Conservation (phyloP, 2,797 vertebrate genomes). For the Intellagama lesueurii region DNA sequence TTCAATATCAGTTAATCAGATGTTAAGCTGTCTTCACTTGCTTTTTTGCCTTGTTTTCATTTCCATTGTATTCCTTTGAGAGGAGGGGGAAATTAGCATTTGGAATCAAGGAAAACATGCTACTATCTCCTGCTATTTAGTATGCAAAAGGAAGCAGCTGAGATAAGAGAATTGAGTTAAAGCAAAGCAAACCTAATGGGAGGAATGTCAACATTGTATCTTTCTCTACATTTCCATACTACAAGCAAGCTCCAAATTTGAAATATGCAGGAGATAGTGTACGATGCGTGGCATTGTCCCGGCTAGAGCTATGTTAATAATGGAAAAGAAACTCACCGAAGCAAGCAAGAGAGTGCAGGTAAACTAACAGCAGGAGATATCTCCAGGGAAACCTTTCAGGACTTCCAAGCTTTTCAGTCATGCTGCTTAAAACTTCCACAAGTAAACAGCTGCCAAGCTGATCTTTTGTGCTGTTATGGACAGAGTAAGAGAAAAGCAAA, state of each 20-base stretch:
- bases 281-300: neutral
- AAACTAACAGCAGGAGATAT: conserved; percentile 11
- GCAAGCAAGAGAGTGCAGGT: conserved; percentile 1
- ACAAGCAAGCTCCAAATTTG: conserved; percentile 5
- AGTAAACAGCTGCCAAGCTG: neutral
- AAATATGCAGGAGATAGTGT: conserved; percentile 8
- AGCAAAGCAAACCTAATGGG: neutral
- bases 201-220: neutral
- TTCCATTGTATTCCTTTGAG: neutral
- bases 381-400: neutral
- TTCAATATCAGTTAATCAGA: neutral
- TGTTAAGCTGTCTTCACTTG: neutral
- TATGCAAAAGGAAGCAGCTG: neutral
- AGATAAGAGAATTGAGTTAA: conserved; percentile 23
- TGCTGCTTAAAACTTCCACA: neutral
- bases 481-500: neutral
- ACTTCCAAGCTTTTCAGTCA: neutral
- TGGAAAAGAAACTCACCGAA: neutral
- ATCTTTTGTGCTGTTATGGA: neutral
- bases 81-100: neutral
- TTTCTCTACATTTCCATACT: conserved; percentile 13
- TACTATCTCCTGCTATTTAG: neutral
- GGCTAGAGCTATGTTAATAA: conserved; percentile 9
- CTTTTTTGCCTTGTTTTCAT: neutral
- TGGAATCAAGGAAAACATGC: neutral